phyloP scores from a whole-genome alignment of 2,888 invertebrate genomes.

The Trimorus sp. region DNA sequence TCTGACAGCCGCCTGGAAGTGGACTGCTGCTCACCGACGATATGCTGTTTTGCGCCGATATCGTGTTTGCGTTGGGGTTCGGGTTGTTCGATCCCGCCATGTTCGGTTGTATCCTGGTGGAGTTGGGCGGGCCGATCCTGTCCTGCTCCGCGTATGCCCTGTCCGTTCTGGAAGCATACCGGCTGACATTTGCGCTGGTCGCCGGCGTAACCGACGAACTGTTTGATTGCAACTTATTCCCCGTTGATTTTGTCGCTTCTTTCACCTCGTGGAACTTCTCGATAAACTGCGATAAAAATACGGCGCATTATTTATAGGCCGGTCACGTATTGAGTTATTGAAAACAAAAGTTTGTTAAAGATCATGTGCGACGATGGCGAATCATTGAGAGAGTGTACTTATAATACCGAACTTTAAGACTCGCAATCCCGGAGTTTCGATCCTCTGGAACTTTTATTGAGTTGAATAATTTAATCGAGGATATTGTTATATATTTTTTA shows the following conservation, averaged over 20 bases:
- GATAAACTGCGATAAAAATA: slow-evolving; percentile 88
- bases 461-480: too few relatives aligned
- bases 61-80: slow-evolving; percentile 79
- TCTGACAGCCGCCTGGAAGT: slow-evolving; percentile 77
- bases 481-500: too few relatives aligned
- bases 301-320: slow-evolving; percentile 29
- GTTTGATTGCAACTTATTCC: slow-evolving; percentile 84
- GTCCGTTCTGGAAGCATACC: slow-evolving; percentile 88
- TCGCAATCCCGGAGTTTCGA: too few relatives aligned
- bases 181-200: slow-evolving; percentile 94
- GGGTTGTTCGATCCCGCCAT: slow-evolving; percentile 80
- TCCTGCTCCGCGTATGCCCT: slow-evolving; percentile 82
- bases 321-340: slow-evolving; percentile 22
- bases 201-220: slow-evolving; percentile 91
- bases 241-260: slow-evolving; percentile 92
- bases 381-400: too few relatives aligned
- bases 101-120: slow-evolving; percentile 82
- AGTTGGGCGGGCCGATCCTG: slow-evolving; percentile 83
- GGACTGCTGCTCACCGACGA: slow-evolving; percentile 80
- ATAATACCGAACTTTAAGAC: too few relatives aligned
- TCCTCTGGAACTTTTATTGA: too few relatives aligned
- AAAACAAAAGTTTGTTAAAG: slow-evolving; percentile 15
- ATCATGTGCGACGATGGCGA: too few relatives aligned
- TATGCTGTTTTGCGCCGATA: slow-evolving; percentile 79
- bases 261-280: slow-evolving; percentile 99